Evolutionary conservation across 2,797 vertebrate species (phyloP), one percentile per base, ranked within the genome.

Genomic region (Anguilla marmorata): DNA sequence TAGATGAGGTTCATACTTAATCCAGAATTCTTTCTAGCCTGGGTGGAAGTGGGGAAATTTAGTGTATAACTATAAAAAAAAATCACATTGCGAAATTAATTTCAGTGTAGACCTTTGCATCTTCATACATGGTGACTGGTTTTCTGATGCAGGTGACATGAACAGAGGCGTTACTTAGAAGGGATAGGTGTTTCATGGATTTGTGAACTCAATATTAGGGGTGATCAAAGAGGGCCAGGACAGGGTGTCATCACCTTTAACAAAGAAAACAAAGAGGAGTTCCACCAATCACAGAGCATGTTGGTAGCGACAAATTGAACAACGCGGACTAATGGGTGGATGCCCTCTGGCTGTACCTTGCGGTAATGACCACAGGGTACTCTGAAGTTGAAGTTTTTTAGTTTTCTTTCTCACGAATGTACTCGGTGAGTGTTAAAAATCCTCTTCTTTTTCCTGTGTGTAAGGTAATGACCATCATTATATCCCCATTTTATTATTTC

Each of bases 31-130:
- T 30, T 74, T 52, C 45, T 63, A 74, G 45, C 69, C 50, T 48
- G 24, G 30, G 74, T 58, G 69, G 54, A 79, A 37, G 66, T 72
- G 58, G 60, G 86, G 74, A 58, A 21, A 58, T 41, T 79, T 79
- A 48, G 48, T 80, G 79, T 52, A 87, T 87, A 56, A 58, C 41
- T 63, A 50, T n/a, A 27, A 54, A 69, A 52, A 52, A 37, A 69
- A 27, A 66, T 66, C 37, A 84, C 72, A 88, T 86, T 84, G 54
- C 87, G 58, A 88, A 83, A 87, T 89, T 76, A 12, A 79, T 84
- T 84, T 84, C 87, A 48, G 41, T n/a, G 24, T 9, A n/a, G 45
- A 8, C 41, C n/a, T 12, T 82, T 48, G 24, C 19, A 50, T 82
- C 45, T 50, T 50, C 45, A 82, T 50, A 50, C 19, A 82, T n/a